These are phyloP conservation scores for Hemiscyllium ocellatum DNA, from an alignment of 2,113 vertebrate genomes.

Conservation along the genomic window DNA sequence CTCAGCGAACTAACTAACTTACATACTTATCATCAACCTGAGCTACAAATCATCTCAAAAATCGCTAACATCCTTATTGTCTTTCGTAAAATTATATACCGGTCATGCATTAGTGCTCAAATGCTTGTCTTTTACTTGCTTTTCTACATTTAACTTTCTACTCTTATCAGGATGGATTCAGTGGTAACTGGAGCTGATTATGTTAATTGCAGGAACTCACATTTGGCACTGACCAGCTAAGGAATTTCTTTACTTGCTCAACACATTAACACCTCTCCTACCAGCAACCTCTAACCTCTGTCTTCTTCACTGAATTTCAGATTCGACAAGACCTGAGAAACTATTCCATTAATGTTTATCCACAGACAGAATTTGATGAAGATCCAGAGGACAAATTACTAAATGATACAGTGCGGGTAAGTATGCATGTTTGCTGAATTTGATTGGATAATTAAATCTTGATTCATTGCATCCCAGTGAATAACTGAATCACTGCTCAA, in stretches of 20 bases:
- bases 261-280: background rate
- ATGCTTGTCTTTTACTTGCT: background rate
- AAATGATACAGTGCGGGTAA: conserved; percentile 83
- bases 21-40: no score
- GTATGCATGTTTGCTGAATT: background rate
- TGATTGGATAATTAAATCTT: background rate
- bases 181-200: background rate
- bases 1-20: no score
- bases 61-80: background rate
- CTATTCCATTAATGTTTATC: conserved; percentile 77
- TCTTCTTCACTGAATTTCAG: conserved; percentile 50
- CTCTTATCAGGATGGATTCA: background rate
- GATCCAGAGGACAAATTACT: conserved; percentile 69
- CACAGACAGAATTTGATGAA: conserved; percentile 78
- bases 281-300: background rate
- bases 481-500: background rate
- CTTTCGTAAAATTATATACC: background rate
- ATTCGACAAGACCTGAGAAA: conserved; percentile 77
- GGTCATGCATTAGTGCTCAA: background rate
- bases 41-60: no score
- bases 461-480: background rate
- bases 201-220: background rate
- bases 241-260: background rate
- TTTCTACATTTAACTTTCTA: background rate
- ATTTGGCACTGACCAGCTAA: background rate